Evolutionary conservation across 2,113 vertebrate genomes (phyloP).

Genomic region (Dipodomys stephensi): DNA sequence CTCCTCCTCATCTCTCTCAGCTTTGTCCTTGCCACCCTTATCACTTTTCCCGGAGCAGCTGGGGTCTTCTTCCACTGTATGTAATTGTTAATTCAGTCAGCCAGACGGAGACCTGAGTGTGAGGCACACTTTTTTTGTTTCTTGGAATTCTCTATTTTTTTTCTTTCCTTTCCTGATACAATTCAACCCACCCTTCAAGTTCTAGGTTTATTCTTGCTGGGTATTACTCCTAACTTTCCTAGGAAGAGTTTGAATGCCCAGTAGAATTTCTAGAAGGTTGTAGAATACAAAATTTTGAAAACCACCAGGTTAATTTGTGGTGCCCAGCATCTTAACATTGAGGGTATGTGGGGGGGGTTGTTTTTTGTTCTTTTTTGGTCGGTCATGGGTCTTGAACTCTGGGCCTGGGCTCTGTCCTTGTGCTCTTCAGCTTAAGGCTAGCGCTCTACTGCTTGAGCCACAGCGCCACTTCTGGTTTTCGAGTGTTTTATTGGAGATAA

Average conservation of each 20-base stretch:
- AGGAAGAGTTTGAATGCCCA: not conserved
- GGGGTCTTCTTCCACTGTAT: not conserved
- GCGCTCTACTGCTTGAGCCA: no score
- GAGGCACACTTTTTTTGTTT: not conserved
- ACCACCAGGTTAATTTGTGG: fast-evolving
- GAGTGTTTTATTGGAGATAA: no score
- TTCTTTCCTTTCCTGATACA: not conserved
- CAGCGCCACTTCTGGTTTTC: no score
- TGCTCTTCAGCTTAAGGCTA: no score
- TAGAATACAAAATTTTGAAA: not conserved
- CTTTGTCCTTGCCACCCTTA: not conserved
- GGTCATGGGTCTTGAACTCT: no score
- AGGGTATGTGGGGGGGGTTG: not conserved
- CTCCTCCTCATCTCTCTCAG: not conserved
- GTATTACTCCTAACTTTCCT: not conserved
- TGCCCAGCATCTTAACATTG: not conserved
- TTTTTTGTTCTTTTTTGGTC: no score
- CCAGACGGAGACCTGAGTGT: fast-evolving
- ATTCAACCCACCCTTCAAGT: not conserved
- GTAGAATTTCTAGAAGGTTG: not conserved
- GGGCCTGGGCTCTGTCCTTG: no score
- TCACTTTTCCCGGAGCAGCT: not conserved
- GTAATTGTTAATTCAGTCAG: no score
- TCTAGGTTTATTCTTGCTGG: not conserved
- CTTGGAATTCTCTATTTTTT: no score